phyloP scores from a whole-genome alignment of 2,797 vertebrate genomes.

The Hydrophis major region DNA sequence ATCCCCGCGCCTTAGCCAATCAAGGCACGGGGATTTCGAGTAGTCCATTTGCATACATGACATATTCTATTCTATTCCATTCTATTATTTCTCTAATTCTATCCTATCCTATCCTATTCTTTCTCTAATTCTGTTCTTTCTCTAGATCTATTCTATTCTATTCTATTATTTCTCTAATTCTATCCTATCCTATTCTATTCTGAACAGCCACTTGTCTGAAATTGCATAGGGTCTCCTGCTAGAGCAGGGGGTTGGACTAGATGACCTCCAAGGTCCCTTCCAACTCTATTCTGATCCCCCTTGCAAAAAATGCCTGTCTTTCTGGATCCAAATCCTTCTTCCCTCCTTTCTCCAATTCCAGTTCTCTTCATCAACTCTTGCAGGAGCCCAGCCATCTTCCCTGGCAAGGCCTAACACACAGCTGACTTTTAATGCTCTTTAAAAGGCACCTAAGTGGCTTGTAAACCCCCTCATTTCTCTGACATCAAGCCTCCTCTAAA shows the following conservation, averaged over 20 bases:
- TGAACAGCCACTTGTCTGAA: too few species aligned
- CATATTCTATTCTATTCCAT: too few species aligned
- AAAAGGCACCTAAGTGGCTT: conserved; percentile 52
- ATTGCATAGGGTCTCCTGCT: too few species aligned
- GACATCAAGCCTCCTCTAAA: conserved; percentile 64
- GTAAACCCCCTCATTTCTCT: conserved; percentile 42
- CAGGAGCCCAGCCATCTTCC: background rate
- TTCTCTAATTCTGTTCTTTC: too few species aligned
- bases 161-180: too few species aligned
- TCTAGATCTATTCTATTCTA: too few species aligned
- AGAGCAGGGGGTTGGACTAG: background rate
- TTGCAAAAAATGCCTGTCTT: background rate
- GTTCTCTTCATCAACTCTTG: background rate
- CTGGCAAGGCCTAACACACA: background rate
- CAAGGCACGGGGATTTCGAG: too few species aligned
- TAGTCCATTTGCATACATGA: too few species aligned
- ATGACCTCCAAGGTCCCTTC: background rate
- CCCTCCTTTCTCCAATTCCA: background rate
- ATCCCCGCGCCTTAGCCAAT: too few species aligned
- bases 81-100: too few species aligned
- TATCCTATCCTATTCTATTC: too few species aligned
- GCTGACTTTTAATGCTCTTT: conserved; percentile 24
- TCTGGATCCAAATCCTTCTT: background rate
- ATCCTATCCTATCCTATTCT: too few species aligned
- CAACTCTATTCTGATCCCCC: background rate